A percentile compares a stretch with the other conserved stretches of the same genome.
Evolutionary conservation across 2,113 vertebrate genomes (phyloP).

Genomic region (Gymnarchus niloticus): DNA sequence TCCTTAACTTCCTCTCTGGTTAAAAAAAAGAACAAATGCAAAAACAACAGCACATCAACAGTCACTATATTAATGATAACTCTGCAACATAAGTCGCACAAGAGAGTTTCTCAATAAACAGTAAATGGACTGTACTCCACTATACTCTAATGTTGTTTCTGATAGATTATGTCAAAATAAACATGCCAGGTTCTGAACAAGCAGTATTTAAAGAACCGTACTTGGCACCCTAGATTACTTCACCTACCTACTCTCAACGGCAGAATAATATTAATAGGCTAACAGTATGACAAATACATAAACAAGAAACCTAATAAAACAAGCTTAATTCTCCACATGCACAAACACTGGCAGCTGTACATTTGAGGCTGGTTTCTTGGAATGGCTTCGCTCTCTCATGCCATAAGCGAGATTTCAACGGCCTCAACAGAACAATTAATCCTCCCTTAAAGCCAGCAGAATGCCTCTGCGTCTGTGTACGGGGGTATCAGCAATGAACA

Average conservation of each 20-base stretch:
- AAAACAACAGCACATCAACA: neutral
- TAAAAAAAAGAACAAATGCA: neutral
- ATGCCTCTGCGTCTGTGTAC: neutral
- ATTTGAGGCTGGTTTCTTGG: neutral
- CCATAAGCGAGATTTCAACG: neutral
- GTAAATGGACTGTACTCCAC: neutral
- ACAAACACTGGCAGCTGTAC: neutral
- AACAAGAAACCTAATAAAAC: constrained; percentile 3
- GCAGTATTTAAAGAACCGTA: neutral
- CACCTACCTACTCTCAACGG: neutral
- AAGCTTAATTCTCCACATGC: neutral
- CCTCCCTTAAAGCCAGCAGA: neutral
- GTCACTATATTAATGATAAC: neutral
- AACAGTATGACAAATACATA: neutral
- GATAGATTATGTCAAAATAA: neutral
- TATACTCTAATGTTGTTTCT: neutral
- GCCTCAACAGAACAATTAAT: neutral
- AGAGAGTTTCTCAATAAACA: neutral
- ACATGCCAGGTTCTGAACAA: neutral
- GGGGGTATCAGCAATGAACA: neutral
- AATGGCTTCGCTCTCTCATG: neutral
- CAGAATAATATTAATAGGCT: neutral
- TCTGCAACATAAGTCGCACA: neutral
- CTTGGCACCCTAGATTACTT: neutral
- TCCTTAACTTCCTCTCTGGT: neutral